A percentile compares a stretch with the other conserved stretches of the same genome.
phyloP scores from a whole-genome alignment of 2,888 invertebrate species.

The Trichopria drosophilae region DNA sequence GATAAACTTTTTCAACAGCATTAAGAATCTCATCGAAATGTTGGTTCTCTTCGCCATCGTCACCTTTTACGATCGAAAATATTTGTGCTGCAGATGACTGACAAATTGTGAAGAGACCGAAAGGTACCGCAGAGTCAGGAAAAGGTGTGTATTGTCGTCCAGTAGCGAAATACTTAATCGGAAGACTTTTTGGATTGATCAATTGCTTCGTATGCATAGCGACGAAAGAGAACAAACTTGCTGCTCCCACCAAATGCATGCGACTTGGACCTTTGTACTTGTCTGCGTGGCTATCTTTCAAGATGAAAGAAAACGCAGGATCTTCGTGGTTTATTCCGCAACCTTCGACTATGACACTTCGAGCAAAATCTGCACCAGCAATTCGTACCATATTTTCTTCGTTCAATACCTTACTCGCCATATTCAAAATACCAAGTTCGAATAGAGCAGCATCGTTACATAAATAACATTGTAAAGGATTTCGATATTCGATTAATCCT shows the following conservation, averaged over 20 bases:
- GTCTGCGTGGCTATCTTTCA: constrained; percentile 63
- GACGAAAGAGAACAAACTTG: constrained; percentile 73
- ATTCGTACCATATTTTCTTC: constrained; percentile 66
- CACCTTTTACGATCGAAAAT: constrained; percentile 64
- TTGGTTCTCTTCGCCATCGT: constrained; percentile 58
- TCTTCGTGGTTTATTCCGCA: constrained; percentile 66
- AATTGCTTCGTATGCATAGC: constrained; percentile 73
- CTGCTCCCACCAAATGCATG: constrained; percentile 76
- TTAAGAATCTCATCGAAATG: constrained; percentile 64
- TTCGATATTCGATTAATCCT: constrained; percentile 64
- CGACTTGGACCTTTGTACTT: constrained; percentile 62
- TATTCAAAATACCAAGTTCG: constrained; percentile 65
- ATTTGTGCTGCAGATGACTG: constrained; percentile 72
- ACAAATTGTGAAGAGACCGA: constrained; percentile 68
- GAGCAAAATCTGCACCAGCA: constrained; percentile 77
- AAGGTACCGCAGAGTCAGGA: constrained; percentile 46
- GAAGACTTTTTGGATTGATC: constrained; percentile 66
- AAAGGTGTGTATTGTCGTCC: constrained; percentile 72
- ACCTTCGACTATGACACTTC: constrained; percentile 76
- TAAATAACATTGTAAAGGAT: constrained; percentile 66
- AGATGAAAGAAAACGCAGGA: constrained; percentile 63
- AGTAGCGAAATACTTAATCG: constrained; percentile 70
- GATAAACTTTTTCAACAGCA: constrained; percentile 65
- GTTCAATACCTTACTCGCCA: constrained; percentile 56
- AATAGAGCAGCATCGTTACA: constrained; percentile 72